Base-by-base conservation (phyloP, 2,797 vertebrate species). In the Lateolabrax maculatus region DNA sequence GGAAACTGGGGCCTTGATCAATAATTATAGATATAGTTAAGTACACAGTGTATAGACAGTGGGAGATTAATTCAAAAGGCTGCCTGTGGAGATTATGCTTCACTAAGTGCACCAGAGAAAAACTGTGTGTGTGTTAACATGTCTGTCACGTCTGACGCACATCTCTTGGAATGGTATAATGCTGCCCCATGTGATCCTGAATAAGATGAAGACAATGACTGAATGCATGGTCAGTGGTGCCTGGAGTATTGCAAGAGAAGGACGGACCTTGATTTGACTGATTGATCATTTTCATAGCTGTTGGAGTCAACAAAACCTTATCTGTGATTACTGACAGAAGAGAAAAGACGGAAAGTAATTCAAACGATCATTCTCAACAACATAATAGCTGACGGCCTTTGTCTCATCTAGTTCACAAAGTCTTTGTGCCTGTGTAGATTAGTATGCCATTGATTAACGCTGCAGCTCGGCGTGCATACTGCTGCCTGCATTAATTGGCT, bases 401-500 rank as follows among this genome's bases (percentile, higher is more conserved):
- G 55, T 69, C 68, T 79, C 44, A 56, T 83, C 73, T 65, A 27
- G 25, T 83, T 75, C 18, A 71, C 65, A 81, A 75, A 84, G 74
- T 74, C 57, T 76, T 19, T 69, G 60, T 51, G 49, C 43, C 15
- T n/a, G 19, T 70, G 68, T 72, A 63, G 82, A 60, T 90, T 71
- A 74, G 73, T 62, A 31, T 53, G 39, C 15, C 44, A 87, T 74
- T 81, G 83, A 90, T 86, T 58, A 69, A 60, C 4, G 5, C 71
- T 6, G 68, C 37, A 21, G 71, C 58, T 58, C 6, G 10, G 52
- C 21, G 31, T 58, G 61, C 68, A 72, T 43, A 29, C 76, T 15
- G 75, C 77, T 66, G 84, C n/a, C 67, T 18, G 67, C 79, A 68
- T 87, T 87, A 88, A 91, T 86, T 83, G 77, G 69, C 78, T 85